These are phyloP conservation scores for Heliothis subflexa DNA, from an alignment of 1,140 invertebrate species.

Conservation along the genomic window DNA sequence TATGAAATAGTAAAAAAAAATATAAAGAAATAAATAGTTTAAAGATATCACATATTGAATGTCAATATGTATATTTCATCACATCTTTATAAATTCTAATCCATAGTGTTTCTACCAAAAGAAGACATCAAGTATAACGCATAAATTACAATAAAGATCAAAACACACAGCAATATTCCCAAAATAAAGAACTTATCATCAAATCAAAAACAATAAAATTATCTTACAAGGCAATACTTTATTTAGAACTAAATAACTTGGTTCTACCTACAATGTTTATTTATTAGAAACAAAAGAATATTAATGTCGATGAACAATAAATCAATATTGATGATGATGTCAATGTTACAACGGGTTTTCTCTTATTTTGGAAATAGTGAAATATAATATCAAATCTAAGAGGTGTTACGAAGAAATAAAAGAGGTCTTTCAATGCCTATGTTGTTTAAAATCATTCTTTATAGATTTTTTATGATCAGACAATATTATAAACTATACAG, in stretches of 20 bases:
- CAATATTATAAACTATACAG: too few relatives aligned
- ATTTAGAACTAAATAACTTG: neutral
- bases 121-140: neutral
- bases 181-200: neutral
- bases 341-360: neutral
- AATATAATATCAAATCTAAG: neutral
- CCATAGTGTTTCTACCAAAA: neutral
- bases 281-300: neutral
- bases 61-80: too few relatives aligned
- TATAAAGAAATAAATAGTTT: too few relatives aligned
- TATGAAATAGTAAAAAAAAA: too few relatives aligned
- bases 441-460: too few relatives aligned
- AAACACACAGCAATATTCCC: neutral
- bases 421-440: too few relatives aligned
- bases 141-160: neutral
- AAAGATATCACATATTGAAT: too few relatives aligned
- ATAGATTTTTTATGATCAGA: too few relatives aligned
- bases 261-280: neutral
- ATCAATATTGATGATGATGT: constrained; percentile 11
- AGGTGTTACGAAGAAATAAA: too few relatives aligned
- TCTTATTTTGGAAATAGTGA: neutral
- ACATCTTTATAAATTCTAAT: too few relatives aligned
- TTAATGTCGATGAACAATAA: constrained; percentile 19
- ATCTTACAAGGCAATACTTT: neutral
- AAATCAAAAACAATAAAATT: neutral